Evolutionary conservation across 2,113 vertebrate species (phyloP).

Genomic region (Calidris pugnax): DNA sequence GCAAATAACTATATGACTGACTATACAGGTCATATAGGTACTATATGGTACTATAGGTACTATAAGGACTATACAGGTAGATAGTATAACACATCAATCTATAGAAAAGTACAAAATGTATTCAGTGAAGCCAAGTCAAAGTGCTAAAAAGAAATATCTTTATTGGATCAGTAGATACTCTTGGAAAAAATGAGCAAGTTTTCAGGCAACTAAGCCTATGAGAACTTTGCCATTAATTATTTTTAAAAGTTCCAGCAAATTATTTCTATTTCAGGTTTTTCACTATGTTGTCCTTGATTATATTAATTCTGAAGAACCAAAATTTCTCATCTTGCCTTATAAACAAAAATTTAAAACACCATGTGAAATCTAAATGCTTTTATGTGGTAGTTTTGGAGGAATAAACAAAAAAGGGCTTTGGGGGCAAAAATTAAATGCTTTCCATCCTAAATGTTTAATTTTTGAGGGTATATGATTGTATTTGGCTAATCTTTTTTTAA

Average conservation of each 20-base stretch:
- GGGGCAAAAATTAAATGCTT: background rate
- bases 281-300: background rate
- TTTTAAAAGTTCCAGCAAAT: background rate
- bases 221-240: background rate
- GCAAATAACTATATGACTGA: too few relatives aligned
- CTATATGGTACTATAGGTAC: too few relatives aligned
- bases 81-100: background rate
- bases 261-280: background rate
- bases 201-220: background rate
- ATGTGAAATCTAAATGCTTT: background rate
- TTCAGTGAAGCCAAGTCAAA: background rate
- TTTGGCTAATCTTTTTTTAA: background rate
- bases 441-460: background rate
- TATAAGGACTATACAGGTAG: background rate
- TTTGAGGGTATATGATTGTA: background rate
- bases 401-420: background rate
- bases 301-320: background rate
- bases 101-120: background rate
- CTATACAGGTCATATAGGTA: too few relatives aligned
- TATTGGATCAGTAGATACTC: background rate
- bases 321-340: background rate
- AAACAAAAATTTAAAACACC: background rate
- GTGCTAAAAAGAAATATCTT: background rate
- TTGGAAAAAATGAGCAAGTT: background rate
- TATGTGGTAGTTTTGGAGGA: background rate